phyloP scores from a whole-genome alignment of 2,797 vertebrate species.

The Thunnus albacares region DNA sequence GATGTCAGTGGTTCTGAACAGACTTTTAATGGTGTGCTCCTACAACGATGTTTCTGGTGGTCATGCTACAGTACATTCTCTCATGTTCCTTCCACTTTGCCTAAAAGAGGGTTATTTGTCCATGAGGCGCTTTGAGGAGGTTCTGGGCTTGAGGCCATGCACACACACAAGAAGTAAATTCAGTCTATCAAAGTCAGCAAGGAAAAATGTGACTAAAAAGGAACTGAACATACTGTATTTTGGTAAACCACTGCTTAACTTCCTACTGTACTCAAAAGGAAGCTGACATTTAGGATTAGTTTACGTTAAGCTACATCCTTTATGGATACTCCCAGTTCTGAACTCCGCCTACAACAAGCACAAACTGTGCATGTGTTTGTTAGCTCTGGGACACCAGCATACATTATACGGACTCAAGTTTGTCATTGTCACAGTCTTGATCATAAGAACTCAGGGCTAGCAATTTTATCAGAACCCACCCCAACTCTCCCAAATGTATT shows the following conservation, averaged over 20 bases:
- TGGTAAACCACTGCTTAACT: slow-evolving; percentile 64
- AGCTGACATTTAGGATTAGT: slow-evolving; percentile 70
- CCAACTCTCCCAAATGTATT: slow-evolving; percentile 50
- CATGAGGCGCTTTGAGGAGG: slow-evolving; percentile 65
- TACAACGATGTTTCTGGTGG: slow-evolving; percentile 65
- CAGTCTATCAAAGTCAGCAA: slow-evolving; percentile 65
- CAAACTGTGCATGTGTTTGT: slow-evolving; percentile 54
- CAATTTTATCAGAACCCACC: slow-evolving; percentile 52
- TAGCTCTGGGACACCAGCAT: slow-evolving; percentile 61
- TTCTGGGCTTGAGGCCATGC: slow-evolving; percentile 70
- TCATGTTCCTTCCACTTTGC: slow-evolving; percentile 62
- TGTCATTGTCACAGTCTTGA: slow-evolving; percentile 58
- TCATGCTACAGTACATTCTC: slow-evolving; percentile 80
- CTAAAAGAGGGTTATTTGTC: slow-evolving; percentile 64
- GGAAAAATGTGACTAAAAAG: slow-evolving; percentile 59
- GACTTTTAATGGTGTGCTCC: slow-evolving; percentile 67
- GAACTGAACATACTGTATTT: slow-evolving; percentile 59
- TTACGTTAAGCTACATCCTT: slow-evolving; percentile 68
- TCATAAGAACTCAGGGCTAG: slow-evolving; percentile 51
- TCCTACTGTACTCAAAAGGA: slow-evolving; percentile 66
- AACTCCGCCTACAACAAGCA: slow-evolving; percentile 64
- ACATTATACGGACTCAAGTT: slow-evolving; percentile 60
- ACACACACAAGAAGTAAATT: slow-evolving; percentile 67
- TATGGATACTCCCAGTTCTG: slow-evolving; percentile 51
- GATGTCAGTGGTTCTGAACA: slow-evolving; percentile 66